Evolutionary conservation across 2,797 vertebrate species (phyloP).

Genomic region (Paramormyrops hopkinsi): DNA sequence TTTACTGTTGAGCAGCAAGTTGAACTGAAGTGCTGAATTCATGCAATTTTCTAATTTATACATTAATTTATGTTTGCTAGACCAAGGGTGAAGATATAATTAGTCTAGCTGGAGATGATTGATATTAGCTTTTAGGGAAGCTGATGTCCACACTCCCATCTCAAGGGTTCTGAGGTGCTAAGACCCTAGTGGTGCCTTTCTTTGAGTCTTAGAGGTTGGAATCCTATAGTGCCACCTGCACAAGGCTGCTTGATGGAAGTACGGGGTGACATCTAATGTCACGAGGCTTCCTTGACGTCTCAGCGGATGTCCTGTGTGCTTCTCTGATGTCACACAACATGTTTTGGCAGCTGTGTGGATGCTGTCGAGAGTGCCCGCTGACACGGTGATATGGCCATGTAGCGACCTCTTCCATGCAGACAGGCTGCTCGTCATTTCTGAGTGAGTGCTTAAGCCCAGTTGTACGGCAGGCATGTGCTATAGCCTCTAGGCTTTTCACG

Average conservation of each 20-base stretch:
- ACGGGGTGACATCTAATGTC: not conserved
- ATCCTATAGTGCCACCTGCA: not conserved
- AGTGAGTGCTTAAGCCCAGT: not conserved
- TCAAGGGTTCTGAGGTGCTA: not conserved
- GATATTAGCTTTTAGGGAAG: not conserved
- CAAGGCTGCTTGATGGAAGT: not conserved
- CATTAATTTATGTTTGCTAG: not conserved
- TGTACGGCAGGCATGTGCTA: not conserved
- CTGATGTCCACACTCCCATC: not conserved
- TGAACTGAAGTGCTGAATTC: not conserved
- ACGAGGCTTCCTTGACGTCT: not conserved
- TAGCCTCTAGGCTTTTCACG: not conserved
- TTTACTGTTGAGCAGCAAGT: not conserved
- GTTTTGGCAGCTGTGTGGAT: not conserved
- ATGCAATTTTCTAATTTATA: not conserved
- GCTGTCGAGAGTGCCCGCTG: not conserved
- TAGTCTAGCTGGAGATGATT: not conserved
- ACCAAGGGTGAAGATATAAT: not conserved
- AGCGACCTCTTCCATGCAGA: not conserved
- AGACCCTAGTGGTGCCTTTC: not conserved
- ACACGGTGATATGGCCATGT: not conserved
- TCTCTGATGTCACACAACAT: not conserved
- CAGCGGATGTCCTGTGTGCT: not conserved
- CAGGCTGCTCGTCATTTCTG: not conserved
- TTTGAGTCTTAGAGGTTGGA: not conserved